Evolutionary conservation across 1,140 invertebrate genomes (phyloP).

Genomic region (Aradophagus sp.): DNA sequence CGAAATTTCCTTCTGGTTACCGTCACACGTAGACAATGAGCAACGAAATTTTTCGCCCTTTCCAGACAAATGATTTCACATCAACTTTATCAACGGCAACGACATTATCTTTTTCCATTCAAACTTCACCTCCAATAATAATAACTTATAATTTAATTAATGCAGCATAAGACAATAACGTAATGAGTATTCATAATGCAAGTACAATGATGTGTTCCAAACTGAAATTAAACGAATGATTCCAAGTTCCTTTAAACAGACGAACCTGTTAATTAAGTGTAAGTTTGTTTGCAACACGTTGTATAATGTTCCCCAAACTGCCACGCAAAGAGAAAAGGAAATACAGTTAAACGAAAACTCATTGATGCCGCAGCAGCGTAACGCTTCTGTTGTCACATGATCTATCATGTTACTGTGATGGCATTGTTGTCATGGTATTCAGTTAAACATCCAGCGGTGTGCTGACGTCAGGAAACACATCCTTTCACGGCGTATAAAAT

Average conservation of each 20-base stretch:
- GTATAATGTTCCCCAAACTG: conserved; percentile 36
- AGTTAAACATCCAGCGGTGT: conserved; percentile 37
- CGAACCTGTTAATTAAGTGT: conserved; percentile 41
- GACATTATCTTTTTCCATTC: too few relatives aligned
- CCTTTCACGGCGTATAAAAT: conserved; percentile 35
- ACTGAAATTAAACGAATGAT: neutral
- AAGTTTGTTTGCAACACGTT: conserved; percentile 30
- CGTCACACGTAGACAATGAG: conserved; percentile 28
- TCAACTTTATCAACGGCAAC: too few relatives aligned
- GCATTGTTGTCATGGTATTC: conserved; percentile 51
- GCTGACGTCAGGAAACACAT: conserved; percentile 37
- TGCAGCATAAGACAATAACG: too few relatives aligned
- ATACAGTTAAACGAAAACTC: conserved; percentile 50
- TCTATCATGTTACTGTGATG: conserved; percentile 40
- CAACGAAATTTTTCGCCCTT: conserved; percentile 32
- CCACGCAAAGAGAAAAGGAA: conserved; percentile 40
- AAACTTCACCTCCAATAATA: too few relatives aligned
- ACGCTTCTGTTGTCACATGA: conserved; percentile 51
- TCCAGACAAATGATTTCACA: too few relatives aligned
- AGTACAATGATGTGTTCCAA: too few relatives aligned
- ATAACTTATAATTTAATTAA: too few relatives aligned
- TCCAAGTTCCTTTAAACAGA: conserved; percentile 11
- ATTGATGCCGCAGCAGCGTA: conserved; percentile 34
- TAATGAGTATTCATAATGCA: too few relatives aligned
- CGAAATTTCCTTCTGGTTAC: conserved; percentile 11